Base-by-base conservation (phyloP, 2,797 vertebrate genomes). In the Eulemur mongoz region DNA sequence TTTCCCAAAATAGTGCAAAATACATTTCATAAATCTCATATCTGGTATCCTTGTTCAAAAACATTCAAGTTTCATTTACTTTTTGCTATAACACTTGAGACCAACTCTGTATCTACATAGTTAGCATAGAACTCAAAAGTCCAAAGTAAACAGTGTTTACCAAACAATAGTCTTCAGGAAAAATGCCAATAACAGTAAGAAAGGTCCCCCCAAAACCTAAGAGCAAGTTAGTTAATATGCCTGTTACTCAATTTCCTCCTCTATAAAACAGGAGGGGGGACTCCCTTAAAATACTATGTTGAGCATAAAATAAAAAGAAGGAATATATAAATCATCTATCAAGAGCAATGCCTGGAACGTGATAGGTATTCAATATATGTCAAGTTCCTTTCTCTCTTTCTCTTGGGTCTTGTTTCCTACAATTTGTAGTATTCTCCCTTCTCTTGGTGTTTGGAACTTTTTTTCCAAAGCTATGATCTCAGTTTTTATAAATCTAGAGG, bases 91-190 rank as follows among this genome's bases (percentile, higher is more conserved):
- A 85, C 27, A 83, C 38, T 65, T 63, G 54, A 94, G 45, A 95
- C 20, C n/a, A 94, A 63, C n/a, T 87, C 50, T 48, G 18, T 54
- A 30, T 22, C 43, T 67, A 92, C n/a, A 91, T 27, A 83, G 89
- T 81, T 92, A 96, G 48, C 78, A 90, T 4, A 78, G 69, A 90
- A 90, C 43, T 88, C 80, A 76, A 83, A 59, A 18, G 20, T 59
- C 40, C 63, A 79, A 91, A 96, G 75, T 80, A 75, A 86, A 95
- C 30, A 86, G 14, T 54, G n/a, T 48, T 96, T 81, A 93, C 50
- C 63, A 94, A 96, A 83, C 59, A 82, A 45, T 70, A 70, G 17
- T 63, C 30, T 48, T 38, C 15, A 17, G n/a, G 3, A n/a, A n/a
- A 43, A 81, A 91, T 27, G 18, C 27, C 78, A 35, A 86, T n/a